These are phyloP conservation scores for Amphiprion clarkii DNA, from an alignment of 2,797 vertebrate genomes.

Conservation along the genomic window DNA sequence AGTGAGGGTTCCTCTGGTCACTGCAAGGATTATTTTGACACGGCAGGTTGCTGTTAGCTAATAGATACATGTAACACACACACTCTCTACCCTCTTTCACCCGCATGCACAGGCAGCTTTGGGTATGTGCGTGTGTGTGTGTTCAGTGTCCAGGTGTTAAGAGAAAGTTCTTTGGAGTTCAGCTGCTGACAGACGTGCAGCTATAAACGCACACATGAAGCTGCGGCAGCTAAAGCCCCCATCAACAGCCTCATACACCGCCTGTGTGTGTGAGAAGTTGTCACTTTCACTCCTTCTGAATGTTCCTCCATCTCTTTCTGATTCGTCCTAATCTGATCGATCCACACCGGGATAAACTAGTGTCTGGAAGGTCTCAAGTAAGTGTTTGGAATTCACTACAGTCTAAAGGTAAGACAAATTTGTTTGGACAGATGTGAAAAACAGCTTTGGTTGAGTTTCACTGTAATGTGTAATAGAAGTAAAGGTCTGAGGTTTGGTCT, in stretches of 20 bases:
- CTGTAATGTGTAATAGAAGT: too few relatives aligned
- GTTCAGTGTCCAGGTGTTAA: slow-evolving; percentile 70
- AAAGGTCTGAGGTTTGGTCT: too few relatives aligned
- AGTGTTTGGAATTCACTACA: slow-evolving; percentile 20
- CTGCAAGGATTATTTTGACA: slow-evolving; percentile 71
- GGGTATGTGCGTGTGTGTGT: slow-evolving; percentile 27
- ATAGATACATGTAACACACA: slow-evolving; percentile 75
- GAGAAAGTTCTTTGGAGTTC: slow-evolving; percentile 61
- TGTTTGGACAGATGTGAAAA: slow-evolving; percentile 10
- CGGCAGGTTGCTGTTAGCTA: slow-evolving; percentile 52
- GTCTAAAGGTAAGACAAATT: neutral
- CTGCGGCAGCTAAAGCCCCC: slow-evolving; percentile 52
- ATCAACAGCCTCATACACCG: slow-evolving; percentile 58
- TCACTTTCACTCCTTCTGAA: slow-evolving; percentile 54
- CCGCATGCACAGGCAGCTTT: slow-evolving; percentile 37
- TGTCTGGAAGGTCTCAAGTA: slow-evolving; percentile 2
- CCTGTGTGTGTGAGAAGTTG: slow-evolving; percentile 26
- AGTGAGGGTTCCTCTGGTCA: slow-evolving; percentile 57
- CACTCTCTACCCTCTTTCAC: slow-evolving; percentile 45
- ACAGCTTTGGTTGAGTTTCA: neutral
- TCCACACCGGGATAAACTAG: slow-evolving; percentile 23
- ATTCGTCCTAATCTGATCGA: slow-evolving; percentile 57
- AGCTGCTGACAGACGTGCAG: slow-evolving; percentile 67
- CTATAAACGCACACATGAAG: slow-evolving; percentile 34
- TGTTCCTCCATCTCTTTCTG: slow-evolving; percentile 18